A percentile compares a stretch with the other conserved stretches of the same genome.
phyloP scores from a whole-genome alignment of 1,140 invertebrate genomes.

The Watersipora subatra region DNA sequence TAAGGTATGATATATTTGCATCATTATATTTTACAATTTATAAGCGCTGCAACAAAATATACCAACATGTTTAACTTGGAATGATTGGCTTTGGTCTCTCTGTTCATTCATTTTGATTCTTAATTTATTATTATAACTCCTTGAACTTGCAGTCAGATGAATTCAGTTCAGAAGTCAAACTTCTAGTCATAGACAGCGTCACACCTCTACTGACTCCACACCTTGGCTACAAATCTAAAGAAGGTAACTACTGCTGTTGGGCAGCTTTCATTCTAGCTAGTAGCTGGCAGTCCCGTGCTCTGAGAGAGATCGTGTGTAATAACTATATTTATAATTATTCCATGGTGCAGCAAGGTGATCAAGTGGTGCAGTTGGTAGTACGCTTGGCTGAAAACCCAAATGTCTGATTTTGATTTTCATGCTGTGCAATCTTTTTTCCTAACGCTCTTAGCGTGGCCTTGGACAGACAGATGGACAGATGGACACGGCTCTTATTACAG shows the following conservation, averaged over 20 bases:
- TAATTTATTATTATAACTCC: background rate
- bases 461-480: too few relatives aligned
- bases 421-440: too few relatives aligned
- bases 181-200: conserved; percentile 24
- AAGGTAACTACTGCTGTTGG: too few relatives aligned
- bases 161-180: conserved; percentile 15
- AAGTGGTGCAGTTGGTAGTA: background rate
- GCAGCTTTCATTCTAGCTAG: too few relatives aligned
- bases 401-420: background rate
- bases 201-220: conserved; percentile 22
- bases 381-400: background rate
- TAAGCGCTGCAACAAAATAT: background rate
- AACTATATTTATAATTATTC: too few relatives aligned
- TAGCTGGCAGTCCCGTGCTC: too few relatives aligned
- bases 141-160: conserved; percentile 14
- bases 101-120: background rate
- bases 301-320: too few relatives aligned
- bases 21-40: background rate
- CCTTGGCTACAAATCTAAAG: conserved; percentile 20
- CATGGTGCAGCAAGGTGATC: too few relatives aligned
- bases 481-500: too few relatives aligned
- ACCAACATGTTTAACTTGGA: too few relatives aligned
- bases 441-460: too few relatives aligned
- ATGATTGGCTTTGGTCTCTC: too few relatives aligned
- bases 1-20: background rate